Evolutionary conservation across 2,888 invertebrate species (phyloP).

Genomic region (Habroteleia sp.): DNA sequence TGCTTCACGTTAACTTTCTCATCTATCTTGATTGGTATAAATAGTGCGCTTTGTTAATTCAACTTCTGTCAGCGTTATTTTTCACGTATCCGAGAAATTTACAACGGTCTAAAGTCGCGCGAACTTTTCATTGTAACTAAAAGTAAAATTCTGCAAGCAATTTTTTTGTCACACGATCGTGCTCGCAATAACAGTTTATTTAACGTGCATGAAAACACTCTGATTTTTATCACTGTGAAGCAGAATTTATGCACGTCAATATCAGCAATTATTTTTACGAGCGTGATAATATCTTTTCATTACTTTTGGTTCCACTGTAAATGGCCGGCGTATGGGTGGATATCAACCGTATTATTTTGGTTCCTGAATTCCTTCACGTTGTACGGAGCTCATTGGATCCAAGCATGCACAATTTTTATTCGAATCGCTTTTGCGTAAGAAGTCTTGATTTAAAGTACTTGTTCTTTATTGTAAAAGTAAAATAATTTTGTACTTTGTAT

Average conservation of each 20-base stretch:
- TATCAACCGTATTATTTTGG: conserved; percentile 25
- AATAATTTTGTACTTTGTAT: too few species aligned
- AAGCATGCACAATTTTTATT: conserved; percentile 12
- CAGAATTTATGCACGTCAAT: conserved; percentile 20
- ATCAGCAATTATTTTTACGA: conserved; percentile 38
- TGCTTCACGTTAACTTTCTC: conserved; percentile 36
- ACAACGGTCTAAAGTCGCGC: too few species aligned
- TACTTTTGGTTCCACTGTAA: conserved; percentile 16
- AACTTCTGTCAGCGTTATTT: conserved; percentile 1
- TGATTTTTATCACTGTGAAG: conserved; percentile 1
- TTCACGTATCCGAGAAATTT: background rate
- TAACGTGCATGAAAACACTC: conserved; percentile 11
- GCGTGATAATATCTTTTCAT: conserved; percentile 17
- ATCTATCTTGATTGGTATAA: conserved; percentile 40
- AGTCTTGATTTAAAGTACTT: background rate
- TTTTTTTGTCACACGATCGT: too few species aligned
- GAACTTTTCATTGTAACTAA: too few species aligned
- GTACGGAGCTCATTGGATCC: too few species aligned
- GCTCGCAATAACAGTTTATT: background rate
- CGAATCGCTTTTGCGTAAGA: background rate
- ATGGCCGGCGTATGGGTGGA: background rate
- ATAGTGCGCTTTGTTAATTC: conserved; percentile 32
- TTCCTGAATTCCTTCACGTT: conserved; percentile 29
- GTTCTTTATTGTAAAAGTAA: background rate
- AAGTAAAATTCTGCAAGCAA: too few species aligned